A percentile compares a stretch with the other conserved stretches of the same genome.
These are phyloP conservation scores for Bubo bubo DNA, from an alignment of 2,113 vertebrate genomes.

Conservation along the genomic window DNA sequence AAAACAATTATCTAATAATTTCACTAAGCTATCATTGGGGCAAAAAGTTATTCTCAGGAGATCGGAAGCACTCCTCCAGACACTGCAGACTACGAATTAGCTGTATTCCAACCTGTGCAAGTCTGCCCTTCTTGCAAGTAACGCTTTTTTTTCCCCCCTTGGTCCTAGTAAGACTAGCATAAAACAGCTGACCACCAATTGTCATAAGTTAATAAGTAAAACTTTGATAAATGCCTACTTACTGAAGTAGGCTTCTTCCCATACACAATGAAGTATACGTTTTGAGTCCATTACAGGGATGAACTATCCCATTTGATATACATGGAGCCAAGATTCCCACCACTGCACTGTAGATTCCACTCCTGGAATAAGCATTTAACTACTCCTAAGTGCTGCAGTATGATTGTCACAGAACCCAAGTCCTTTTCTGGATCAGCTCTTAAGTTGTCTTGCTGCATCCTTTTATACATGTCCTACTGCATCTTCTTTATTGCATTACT, in stretches of 20 bases:
- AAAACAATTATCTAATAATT: background rate
- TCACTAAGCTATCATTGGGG: background rate
- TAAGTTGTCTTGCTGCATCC: background rate
- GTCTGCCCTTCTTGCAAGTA: background rate
- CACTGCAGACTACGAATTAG: background rate
- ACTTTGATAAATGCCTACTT: background rate
- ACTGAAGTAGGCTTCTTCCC: background rate
- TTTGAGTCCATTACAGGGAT: background rate
- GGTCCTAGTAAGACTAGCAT: background rate
- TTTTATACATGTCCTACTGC: background rate
- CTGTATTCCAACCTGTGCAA: background rate
- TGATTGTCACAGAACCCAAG: background rate
- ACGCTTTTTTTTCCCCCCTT: too few relatives aligned
- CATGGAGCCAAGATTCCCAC: background rate
- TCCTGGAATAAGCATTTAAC: background rate
- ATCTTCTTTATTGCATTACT: background rate
- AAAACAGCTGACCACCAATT: background rate
- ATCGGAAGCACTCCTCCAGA: background rate
- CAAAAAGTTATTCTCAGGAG: background rate
- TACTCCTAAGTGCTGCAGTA: background rate
- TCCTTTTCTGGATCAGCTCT: background rate
- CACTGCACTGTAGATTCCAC: background rate
- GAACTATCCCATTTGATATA: rapidly evolving
- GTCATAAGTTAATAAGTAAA: background rate
- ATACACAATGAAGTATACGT: background rate